Evolutionary conservation across 2,113 vertebrate genomes (phyloP), one percentile per base, ranked within the genome.

Genomic region (Brachyhypopomus gauderio): DNA sequence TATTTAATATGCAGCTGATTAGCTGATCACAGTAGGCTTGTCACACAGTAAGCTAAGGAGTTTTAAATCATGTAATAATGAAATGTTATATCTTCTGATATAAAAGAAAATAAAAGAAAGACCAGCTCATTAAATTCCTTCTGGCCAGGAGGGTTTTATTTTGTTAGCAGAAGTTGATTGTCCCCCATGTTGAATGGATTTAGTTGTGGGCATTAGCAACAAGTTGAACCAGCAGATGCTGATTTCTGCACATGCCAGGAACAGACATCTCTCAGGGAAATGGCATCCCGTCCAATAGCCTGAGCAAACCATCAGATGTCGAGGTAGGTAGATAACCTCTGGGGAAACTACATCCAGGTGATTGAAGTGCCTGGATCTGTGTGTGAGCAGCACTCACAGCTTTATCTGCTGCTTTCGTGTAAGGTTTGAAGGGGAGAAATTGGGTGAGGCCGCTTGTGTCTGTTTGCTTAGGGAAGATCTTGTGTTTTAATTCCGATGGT

Each of bases 401-500:
- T 12, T 64, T 7, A 80, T 48, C 52, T 52, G 30, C 20, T 34
- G 41, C 7, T 34, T n/a, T 62, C 3, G 66, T 63, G 30, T 8
- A 7, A 56, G 48, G 70, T 70, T 78, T 73, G 58, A 59, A 63
- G 36, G 41, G 20, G 45, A 55, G 30, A 58, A 74, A 80, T 66
- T 59, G 60, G 63, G 36, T 48, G 70, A 25, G 59, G 77, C 38
- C 20, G n/a, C 75, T 70, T 55, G 27, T 75, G 72, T 77, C 83
- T 60, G 64, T 60, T 63, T 56, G 14, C 5, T 73, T 72, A 56
- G 55, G 69, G 64, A 52, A 73, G 70, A 27, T 22, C 9, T 77
- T 64, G 72, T 75, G 80, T 27, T 38, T 67, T 9, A 63, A 72
- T 79, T 84, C 81, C 78, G 76, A 85, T 78, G 63, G 78, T 74